Base-by-base conservation (phyloP, 1,140 invertebrate species). In the Myzus persicae region DNA sequence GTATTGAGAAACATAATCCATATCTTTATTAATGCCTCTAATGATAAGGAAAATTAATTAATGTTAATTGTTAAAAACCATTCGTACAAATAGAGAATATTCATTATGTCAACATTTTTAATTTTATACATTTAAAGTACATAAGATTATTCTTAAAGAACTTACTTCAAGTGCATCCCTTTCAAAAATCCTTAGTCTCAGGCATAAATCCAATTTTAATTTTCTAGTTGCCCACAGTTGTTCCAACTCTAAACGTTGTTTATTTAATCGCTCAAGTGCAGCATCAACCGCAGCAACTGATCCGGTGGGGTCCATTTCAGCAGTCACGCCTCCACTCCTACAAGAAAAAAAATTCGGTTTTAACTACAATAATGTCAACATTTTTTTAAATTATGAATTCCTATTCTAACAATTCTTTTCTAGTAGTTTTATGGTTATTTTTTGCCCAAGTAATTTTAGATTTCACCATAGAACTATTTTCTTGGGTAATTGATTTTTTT, bases 171-270 rank as follows among this genome's bases (percentile, higher is more conserved):
- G 90, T 26, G 93, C 90, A 46, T 93, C 93, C 26, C 93, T 44
- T 91, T 93, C 93, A 42, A 93, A 93, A 87, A 93, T 95, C 82
- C 99, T 96, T 67, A 99, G 96, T 94, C 99, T 97, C 82, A 99
- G 95, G 94, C 98, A 99, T 36, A 99, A 96, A 95, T 99, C 99
- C 26, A 99, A 96, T 93, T 98, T 97, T 24, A 98, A 95, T 95
- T 99, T 98, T 85, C 98, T 96, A 59, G 97, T 97, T 20, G 97
- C 97, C 98, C 98, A 99, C 5, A 99, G 95, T 94, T 99, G 98
- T 95, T 99, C 98, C 36, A 99, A 95, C 94, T 99, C 98, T 94
- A 98, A 97, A 94, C 98, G 96, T 90, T 98, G 97, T 94, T 98
- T 97, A 93, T 97, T 96, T 67, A 99, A 95, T 94, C 98, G 97